Base-by-base conservation (phyloP, 1,140 invertebrate genomes). In the Macrotrachela quadricornifera region DNA sequence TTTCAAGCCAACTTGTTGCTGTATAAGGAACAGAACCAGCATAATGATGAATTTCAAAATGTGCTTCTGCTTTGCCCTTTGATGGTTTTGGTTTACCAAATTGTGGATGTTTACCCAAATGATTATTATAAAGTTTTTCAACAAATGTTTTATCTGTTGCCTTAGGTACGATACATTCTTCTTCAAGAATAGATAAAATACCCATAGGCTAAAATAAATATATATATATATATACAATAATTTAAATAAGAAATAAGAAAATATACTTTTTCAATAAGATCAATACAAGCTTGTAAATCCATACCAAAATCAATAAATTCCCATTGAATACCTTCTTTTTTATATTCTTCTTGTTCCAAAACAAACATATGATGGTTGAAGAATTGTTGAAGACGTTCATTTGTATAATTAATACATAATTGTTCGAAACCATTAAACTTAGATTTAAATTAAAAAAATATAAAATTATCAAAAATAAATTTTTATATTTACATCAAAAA, bases 281-380 rank as follows among this genome's bases (percentile, higher is more conserved):
- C 91, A 78, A 97, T 96, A 80, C 88, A 94, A 71, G 85, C 79
- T 73, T 82, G 79, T 68, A 97, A 79, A 76, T 96, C 91, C 81
- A 96, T 88, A 74, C 91, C 91, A 76, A 96, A 96, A 77, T 96
- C 90, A 76, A 96, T 95, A 78, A 95, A 95, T 37, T 81, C 81
- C 91, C 90, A 96, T 69, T 90, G 81, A 74, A 95, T 95, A 69
- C 86, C 87, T 75, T 96, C 91, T 63, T 82, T 79, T 69, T 90
- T 83, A 76, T 96, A 96, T 69, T 95, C 91, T 77, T 96, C 92
- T 81, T 97, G 92, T 75, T 97, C 92, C 69, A 96, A 78, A 62
- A 97, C 87, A 75, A 97, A 96, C 91, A 97, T 97, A 77, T 97
- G 92, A 73, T 96, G 91, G 77, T 96, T 96, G 85, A 96, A 97